Evolutionary conservation across 2,113 vertebrate species (phyloP).

Genomic region (Ophthalmolycus amberensis): DNA sequence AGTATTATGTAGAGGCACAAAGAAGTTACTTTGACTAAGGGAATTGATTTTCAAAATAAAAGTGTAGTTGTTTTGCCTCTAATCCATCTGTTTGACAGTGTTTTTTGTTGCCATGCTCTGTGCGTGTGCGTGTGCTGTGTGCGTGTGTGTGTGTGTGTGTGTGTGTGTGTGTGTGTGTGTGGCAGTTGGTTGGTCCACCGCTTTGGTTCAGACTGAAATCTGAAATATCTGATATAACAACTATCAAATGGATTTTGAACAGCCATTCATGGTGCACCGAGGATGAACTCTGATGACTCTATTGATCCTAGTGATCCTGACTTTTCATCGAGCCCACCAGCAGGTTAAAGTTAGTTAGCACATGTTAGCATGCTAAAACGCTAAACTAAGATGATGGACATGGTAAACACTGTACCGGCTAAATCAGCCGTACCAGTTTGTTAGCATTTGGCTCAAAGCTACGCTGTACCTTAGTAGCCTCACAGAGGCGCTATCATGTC

Average conservation of each 20-base stretch:
- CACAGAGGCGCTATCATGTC: neutral
- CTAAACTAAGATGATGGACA: no score
- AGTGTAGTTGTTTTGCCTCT: conserved; percentile 26
- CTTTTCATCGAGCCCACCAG: neutral
- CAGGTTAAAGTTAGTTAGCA: neutral
- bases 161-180: neutral
- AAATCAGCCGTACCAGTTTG: neutral
- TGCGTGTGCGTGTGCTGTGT: neutral
- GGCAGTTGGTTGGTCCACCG: neutral
- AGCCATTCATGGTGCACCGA: neutral
- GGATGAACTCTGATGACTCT: neutral
- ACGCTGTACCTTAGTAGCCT: neutral
- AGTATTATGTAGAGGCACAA: conserved; percentile 17
- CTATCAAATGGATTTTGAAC: neutral
- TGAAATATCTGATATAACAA: neutral
- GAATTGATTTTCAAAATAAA: conserved; percentile 70
- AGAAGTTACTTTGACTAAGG: conserved; percentile 28
- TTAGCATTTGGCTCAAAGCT: neutral
- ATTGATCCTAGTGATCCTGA: no score
- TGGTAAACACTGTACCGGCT: no score
- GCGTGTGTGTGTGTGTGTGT: neutral
- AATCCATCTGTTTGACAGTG: neutral
- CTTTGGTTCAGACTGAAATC: neutral
- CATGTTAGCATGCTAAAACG: no score
- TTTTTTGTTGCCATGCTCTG: neutral